Evolutionary conservation across 2,888 invertebrate genomes (phyloP).

Genomic region (Clanis bilineata): DNA sequence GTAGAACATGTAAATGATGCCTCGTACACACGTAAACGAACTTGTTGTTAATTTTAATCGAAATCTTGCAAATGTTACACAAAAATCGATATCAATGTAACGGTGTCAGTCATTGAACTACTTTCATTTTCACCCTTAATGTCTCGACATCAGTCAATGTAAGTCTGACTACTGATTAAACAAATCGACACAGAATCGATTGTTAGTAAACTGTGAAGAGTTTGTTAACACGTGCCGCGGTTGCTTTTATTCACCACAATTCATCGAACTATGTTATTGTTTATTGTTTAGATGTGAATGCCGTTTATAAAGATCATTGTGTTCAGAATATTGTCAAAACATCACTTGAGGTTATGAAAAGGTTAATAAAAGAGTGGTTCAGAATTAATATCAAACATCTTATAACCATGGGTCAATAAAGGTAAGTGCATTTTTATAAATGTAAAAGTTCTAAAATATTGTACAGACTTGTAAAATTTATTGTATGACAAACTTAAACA

Average conservation of each 20-base stretch:
- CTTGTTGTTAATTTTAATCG: not conserved
- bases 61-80: not conserved
- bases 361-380: too few relatives aligned
- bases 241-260: not conserved
- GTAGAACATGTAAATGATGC: not conserved
- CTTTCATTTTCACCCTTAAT: not conserved
- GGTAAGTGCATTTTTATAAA: too few relatives aligned
- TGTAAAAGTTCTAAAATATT: not conserved
- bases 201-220: not conserved
- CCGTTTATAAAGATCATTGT: not conserved
- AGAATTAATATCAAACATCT: too few relatives aligned
- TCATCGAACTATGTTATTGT: not conserved
- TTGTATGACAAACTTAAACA: not conserved
- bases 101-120: not conserved
- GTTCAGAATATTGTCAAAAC: not conserved
- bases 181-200: not conserved
- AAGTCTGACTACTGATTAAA: not conserved
- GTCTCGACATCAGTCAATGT: not conserved
- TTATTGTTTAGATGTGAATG: not conserved
- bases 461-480: not conserved
- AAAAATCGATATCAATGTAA: too few relatives aligned
- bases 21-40: not conserved
- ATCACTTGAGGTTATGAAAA: not conserved
- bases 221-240: not conserved
- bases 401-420: too few relatives aligned